A percentile compares a stretch with the other conserved stretches of the same genome.
phyloP scores from a whole-genome alignment of 2,888 invertebrate species.

The Drosophila putrida region DNA sequence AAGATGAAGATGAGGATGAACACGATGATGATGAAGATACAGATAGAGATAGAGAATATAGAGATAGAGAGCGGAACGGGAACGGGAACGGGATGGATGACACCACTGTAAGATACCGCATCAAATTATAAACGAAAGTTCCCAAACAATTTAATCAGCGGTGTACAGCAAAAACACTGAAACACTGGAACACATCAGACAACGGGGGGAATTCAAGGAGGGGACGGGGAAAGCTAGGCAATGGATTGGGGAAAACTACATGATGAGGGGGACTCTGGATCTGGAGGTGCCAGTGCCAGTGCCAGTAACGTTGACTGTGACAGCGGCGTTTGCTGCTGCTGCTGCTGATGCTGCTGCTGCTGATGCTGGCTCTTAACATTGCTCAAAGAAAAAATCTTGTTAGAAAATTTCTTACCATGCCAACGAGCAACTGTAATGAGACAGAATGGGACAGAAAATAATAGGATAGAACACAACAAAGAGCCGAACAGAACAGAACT shows the following conservation, averaged over 20 bases:
- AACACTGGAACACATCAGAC: slow-evolving; percentile 15
- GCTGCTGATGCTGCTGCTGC: slow-evolving; percentile 51
- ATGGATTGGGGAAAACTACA: not conserved
- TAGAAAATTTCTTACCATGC: slow-evolving; percentile 67
- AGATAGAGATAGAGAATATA: too few relatives aligned
- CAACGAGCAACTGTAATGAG: slow-evolving; percentile 13
- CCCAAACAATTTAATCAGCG: slow-evolving; percentile 76
- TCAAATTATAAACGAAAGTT: slow-evolving; percentile 77
- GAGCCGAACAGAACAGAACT: slow-evolving; percentile 4
- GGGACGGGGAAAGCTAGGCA: not conserved
- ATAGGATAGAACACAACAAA: slow-evolving; percentile 7
- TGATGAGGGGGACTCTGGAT: slow-evolving; percentile 11
- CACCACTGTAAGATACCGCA: slow-evolving; percentile 55
- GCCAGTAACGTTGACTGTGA: not conserved
- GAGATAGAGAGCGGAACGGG: not conserved
- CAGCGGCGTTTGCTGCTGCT: slow-evolving; percentile 31
- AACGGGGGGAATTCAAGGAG: not conserved
- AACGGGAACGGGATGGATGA: slow-evolving; percentile 21
- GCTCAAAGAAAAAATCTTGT: slow-evolving; percentile 63
- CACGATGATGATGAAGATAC: not conserved
- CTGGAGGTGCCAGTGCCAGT: not conserved
- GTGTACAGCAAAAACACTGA: slow-evolving; percentile 60
- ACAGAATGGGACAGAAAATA: slow-evolving; percentile 28
- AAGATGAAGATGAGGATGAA: slow-evolving; percentile 22
- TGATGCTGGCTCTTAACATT: slow-evolving; percentile 43